phyloP scores from a whole-genome alignment of 2,888 invertebrate genomes.

The Nemotelus nigrinus region DNA sequence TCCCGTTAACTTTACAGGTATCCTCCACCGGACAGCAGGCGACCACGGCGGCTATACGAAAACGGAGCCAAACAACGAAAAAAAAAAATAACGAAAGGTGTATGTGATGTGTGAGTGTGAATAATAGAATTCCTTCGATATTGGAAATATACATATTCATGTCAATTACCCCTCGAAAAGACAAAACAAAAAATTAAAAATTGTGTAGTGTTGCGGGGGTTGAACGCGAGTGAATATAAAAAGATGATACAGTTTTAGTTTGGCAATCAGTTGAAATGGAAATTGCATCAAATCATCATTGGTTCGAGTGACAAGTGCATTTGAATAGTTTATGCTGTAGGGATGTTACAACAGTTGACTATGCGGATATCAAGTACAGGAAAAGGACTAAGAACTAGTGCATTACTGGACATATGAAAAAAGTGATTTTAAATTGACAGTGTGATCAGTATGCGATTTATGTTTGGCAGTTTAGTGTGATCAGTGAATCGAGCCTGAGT shows the following conservation, averaged over 20 bases:
- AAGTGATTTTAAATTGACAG: too few relatives aligned
- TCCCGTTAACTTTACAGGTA: slow-evolving; percentile 41
- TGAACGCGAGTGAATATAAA: slow-evolving; percentile 46
- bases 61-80: too few relatives aligned
- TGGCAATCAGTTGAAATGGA: slow-evolving; percentile 44
- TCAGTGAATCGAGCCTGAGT: too few relatives aligned
- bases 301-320: not conserved
- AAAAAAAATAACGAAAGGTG: too few relatives aligned
- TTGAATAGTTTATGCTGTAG: not conserved
- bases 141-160: slow-evolving; percentile 17
- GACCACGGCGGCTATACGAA: too few relatives aligned
- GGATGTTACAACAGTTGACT: not conserved
- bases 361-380: too few relatives aligned
- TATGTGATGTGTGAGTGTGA: slow-evolving; percentile 2
- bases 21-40: not conserved
- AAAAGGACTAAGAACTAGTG: too few relatives aligned
- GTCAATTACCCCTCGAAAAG: slow-evolving; percentile 27
- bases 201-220: not conserved
- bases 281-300: slow-evolving; percentile 13
- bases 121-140: not conserved
- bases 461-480: too few relatives aligned
- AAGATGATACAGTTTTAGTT: slow-evolving; percentile 47
- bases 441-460: too few relatives aligned
- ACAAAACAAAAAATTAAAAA: not conserved
- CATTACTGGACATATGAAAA: too few relatives aligned